Evolutionary conservation across 2,113 vertebrate species (phyloP), one percentile per base, ranked within the genome.

Genomic region (Aplodontia rufa): DNA sequence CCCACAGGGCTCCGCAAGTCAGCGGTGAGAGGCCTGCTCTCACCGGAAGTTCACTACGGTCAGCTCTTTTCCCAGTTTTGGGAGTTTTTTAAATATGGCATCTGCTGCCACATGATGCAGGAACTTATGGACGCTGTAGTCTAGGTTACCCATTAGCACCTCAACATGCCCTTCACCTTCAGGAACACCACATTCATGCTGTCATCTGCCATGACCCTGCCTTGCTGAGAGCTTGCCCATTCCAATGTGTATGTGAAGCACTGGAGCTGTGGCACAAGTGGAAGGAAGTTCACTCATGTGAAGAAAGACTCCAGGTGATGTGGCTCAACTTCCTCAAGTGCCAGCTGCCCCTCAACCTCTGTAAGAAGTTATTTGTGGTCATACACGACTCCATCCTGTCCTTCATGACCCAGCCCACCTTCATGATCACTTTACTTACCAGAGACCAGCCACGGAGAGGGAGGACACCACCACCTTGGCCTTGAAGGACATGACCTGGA

Each of bases 401-500:
- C 0, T 98, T 99, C 96, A 99, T 99, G 99, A 99, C 98, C 2
- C 99, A 99, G 87, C 99, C 99, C 66, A 98, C 98, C 1, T 98
- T 99, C 72, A 98, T 99, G 99, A 99, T 99, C 0, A 99, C 99
- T 97, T 99, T 99, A 96, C 93, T 99, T 93, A 99, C 99, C 0
- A 98, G 98, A 66, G 62, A 16, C 62, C 32, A 66, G 14, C 32
- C 62, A 16, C 16, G 32, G 62, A 35, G 32, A 66, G 30, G 32
- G 62, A 66, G 62, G 30, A 11, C 4, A 98, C 99, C 97, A 99
- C 99, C 91, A 99, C 99, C 80, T 97, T 99, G 68, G 99, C 99
- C 42, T 98, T 99, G 75, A 99, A 99, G 55, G 99, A 47, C 99
- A 99, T 98, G 99, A 99, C 95, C 96, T 99, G 99, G 99, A 99